Base-by-base conservation (phyloP, 1,140 invertebrate species). In the Riptortus pedestris region DNA sequence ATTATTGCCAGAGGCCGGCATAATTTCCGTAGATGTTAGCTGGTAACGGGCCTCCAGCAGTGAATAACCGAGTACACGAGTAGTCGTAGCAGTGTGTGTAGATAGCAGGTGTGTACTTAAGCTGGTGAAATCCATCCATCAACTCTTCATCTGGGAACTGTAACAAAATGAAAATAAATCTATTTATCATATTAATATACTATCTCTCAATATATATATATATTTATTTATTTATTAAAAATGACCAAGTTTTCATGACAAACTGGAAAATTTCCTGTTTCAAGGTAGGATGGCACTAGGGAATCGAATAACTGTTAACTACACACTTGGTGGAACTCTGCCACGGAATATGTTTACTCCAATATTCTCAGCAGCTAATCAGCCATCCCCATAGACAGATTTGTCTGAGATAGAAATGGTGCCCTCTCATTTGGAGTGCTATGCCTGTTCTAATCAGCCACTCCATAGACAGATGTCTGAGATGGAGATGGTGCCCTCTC, bases 41-140 rank as follows among this genome's bases (percentile, higher is more conserved):
- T 2, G 91, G 89, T 47, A 98, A 77, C 3, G 94, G 94, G 0
- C 94, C 94, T 24, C 94, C 94, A 45, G 93, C 94, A 0, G 92
- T 87, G 78, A 98, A 97, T 4, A 98, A 77, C 64, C 91, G 76
- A 7, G 91, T 95, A 24, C 92, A 91, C 58, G 86, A 91, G 67
- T 84, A 82, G 76, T 98, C 93, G 74, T 96, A 96, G 74, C 91
- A 93, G 73, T 97, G 94, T 1, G 93, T 96, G 73, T 97, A 98
- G 71, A 96, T 93, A 16, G 93, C 93, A 51, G 93, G 90, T 20
- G 88, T 87, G 73, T 93, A 91, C 74, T 91, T 90, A 0, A 87
- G 83, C 69, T 90, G 87, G 76, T 88, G 86, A 69, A 87, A 84
- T 43, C 86, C 86, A 66, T 91, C 87, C 66, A 85, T 81, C 29